Conservation (phyloP, 1,140 invertebrate species). For the Choristoneura fumiferana region DNA sequence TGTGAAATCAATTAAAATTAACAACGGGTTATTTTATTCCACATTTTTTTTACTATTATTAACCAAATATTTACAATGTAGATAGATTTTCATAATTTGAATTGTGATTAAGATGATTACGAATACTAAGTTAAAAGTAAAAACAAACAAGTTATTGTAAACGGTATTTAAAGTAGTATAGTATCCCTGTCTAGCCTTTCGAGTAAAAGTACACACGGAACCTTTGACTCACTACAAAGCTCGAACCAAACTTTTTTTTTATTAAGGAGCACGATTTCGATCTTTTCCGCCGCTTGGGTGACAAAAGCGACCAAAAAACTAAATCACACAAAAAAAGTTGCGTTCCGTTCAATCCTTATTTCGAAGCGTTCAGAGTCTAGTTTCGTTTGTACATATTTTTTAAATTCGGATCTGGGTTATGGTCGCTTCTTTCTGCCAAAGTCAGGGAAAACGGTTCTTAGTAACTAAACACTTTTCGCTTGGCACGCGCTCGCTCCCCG, state of each 20-base stretch:
- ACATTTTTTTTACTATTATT: too few species aligned
- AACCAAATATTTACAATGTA: too few species aligned
- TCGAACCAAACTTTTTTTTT: constrained; percentile 39
- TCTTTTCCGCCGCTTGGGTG: constrained; percentile 66
- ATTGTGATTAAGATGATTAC: too few species aligned
- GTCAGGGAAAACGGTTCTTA: constrained; percentile 55
- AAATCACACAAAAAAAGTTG: constrained; percentile 34
- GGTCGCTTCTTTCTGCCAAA: constrained; percentile 59
- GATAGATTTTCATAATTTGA: too few species aligned
- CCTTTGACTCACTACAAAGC: not conserved
- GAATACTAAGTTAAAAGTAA: too few species aligned
- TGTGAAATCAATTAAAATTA: too few species aligned
- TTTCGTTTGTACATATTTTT: constrained; percentile 28
- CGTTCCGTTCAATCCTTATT: constrained; percentile 23
- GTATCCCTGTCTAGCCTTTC: too few species aligned
- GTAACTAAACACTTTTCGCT: constrained; percentile 45
- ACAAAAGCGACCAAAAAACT: constrained; percentile 64
- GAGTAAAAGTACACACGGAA: constrained; percentile 11
- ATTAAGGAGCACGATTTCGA: constrained; percentile 66
- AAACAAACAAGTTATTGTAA: too few species aligned
- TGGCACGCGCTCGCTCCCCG: constrained; percentile 51
- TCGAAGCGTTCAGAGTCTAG: constrained; percentile 28
- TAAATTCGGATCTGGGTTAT: constrained; percentile 50
- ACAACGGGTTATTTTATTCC: too few species aligned
- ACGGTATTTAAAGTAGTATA: too few species aligned